Evolutionary conservation across 1,140 invertebrate species (phyloP).

Genomic region (Aphaenogaster ashmeadi): DNA sequence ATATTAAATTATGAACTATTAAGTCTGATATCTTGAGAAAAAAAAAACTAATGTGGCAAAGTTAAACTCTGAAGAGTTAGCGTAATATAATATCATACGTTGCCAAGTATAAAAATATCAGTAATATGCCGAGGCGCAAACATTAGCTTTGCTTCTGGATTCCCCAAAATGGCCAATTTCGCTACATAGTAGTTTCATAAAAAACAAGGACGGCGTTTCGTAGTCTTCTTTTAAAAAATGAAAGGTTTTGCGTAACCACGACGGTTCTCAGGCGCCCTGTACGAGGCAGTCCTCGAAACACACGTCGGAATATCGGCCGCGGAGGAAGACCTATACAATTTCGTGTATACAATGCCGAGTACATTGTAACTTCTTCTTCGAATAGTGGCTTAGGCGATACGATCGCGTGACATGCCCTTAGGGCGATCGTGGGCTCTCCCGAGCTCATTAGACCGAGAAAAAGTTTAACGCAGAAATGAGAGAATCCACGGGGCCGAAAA

Average conservation of each 20-base stretch:
- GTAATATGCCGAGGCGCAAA: neutral
- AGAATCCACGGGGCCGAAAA: slow-evolving; percentile 48
- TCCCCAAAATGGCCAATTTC: slow-evolving; percentile 26
- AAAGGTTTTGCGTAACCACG: slow-evolving; percentile 45
- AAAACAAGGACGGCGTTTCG: slow-evolving; percentile 21
- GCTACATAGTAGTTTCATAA: neutral
- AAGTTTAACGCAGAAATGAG: slow-evolving; percentile 54
- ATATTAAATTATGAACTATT: neutral
- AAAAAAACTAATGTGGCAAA: neutral
- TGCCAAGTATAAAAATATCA: slow-evolving; percentile 11
- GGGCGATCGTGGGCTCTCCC: slow-evolving; percentile 4
- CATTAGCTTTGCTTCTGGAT: neutral
- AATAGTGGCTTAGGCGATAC: slow-evolving; percentile 50
- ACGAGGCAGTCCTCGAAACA: slow-evolving; percentile 26
- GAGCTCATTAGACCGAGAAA: slow-evolving; percentile 59
- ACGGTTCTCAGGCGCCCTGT: slow-evolving; percentile 13
- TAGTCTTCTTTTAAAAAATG: slow-evolving; percentile 12
- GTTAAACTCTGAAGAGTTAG: neutral
- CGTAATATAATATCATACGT: neutral
- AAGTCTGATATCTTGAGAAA: neutral
- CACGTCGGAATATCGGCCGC: slow-evolving; percentile 29
- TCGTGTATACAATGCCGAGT: slow-evolving; percentile 35
- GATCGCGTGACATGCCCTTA: slow-evolving; percentile 60
- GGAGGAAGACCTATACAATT: slow-evolving; percentile 39
- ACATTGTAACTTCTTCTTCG: slow-evolving; percentile 54